These are phyloP conservation scores for Coecobrya sp. DNA, from an alignment of 2,888 invertebrate species.

Conservation along the genomic window DNA sequence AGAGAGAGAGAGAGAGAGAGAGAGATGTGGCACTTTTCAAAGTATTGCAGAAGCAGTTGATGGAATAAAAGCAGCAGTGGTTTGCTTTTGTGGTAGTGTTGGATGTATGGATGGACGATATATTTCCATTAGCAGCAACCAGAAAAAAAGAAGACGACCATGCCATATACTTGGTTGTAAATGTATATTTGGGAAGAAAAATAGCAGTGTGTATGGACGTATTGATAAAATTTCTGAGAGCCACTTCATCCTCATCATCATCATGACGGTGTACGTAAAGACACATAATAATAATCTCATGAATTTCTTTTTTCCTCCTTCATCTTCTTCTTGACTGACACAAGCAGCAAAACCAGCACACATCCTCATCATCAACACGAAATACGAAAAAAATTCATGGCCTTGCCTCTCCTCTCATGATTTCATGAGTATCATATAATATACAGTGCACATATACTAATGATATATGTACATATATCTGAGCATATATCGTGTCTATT, in stretches of 20 bases:
- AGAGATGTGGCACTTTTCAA: not conserved
- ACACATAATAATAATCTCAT: slow-evolving; percentile 19
- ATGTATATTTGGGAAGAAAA: slow-evolving; percentile 1
- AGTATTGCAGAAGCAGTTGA: not conserved
- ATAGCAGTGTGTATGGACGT: not conserved
- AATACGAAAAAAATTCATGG: slow-evolving; percentile 38
- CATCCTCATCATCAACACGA: slow-evolving; percentile 6
- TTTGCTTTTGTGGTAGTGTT: not conserved
- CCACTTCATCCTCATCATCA: slow-evolving; percentile 11
- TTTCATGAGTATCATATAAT: slow-evolving; percentile 42
- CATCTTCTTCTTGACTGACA: slow-evolving; percentile 41
- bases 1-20: slow-evolving; percentile 23
- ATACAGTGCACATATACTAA: not conserved
- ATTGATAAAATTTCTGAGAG: not conserved
- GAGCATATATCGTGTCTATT: not conserved
- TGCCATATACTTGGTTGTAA: not conserved
- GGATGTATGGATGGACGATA: slow-evolving; percentile 18
- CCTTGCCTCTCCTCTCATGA: slow-evolving; percentile 58
- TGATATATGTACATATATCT: not conserved
- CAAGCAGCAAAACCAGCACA: slow-evolving; percentile 60
- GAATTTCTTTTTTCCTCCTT: slow-evolving; percentile 33
- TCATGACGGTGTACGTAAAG: not conserved
- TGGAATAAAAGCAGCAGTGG: slow-evolving; percentile 9
- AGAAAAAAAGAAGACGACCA: slow-evolving; percentile 14
- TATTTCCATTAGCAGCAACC: not conserved